Base-by-base conservation (phyloP, 2,113 vertebrate species). In the Cygnus atratus region DNA sequence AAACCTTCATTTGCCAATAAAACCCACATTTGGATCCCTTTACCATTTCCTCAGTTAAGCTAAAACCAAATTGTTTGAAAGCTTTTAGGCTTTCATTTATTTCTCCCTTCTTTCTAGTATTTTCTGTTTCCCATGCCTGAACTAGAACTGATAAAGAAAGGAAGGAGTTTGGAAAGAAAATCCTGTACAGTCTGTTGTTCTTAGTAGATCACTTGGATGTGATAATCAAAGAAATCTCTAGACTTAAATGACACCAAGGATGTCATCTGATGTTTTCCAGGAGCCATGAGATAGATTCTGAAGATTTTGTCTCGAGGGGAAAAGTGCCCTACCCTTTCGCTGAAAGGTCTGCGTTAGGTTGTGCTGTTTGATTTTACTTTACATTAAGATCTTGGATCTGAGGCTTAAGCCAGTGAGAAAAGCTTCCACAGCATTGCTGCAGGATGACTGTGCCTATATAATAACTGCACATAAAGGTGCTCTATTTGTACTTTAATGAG, bases 31-130 rank as follows among this genome's bases (percentile, higher is more conserved):
- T 70, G 91, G 70, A 93, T 89, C 80, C 73, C 67, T 92, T 72
- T 79, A 78, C 77, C 44, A 31, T 93, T 92, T 92, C 85, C 88
- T 92, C 83, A 87, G 66, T 91, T 92, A 89, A 91, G 74, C 86
- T 78, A 87, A 95, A 92, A 50, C 77, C 63, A 84, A 96, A 85
- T 35, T 76, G 21, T 84, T 95, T 73, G 86, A 87, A 92, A 87
- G 66, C 52, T 88, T 77, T 88, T 59, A 90, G 68, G 41, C 65
- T 88, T 89, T 82, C 71, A 16, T 87, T 93, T 96, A 62, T 93
- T 87, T 79, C 88, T 82, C 86, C 44, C 44, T 37, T 88, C 95
- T 92, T 94, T 90, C 70, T 84, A 70, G 39, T 91, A 65, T 87
- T 92, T 95, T 92, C 46, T 87, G n/a, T 86, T 96, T 88, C 75